Evolutionary conservation across 2,888 invertebrate species (phyloP), one percentile per base, ranked within the genome.

Genomic region (Blomia tropicalis): DNA sequence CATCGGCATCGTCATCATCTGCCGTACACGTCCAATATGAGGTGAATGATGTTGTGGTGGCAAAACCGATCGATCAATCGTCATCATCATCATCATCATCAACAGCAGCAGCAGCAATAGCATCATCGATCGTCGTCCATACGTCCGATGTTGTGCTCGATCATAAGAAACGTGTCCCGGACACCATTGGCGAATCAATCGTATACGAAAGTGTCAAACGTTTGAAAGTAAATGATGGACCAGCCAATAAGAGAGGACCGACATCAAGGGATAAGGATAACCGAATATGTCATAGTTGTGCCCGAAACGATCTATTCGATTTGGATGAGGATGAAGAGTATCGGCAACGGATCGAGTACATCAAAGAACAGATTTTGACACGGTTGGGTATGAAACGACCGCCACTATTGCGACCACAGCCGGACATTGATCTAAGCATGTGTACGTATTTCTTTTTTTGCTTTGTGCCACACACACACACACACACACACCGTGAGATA

Each of bases 311-410:
- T n/a, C n/a, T 27, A 19, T 25, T 27, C 17, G n/a, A n/a, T n/a
- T 14, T 56, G 31, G 31, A 56, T 31, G 3, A 4, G 2, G 44
- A 62, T 25, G 64, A 62, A 14, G 60, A 65, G 59, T 25, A 63
- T 17, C 32, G 14, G 19, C 56, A 59, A 23, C 54, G 65, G 14
- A 44, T 65, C n/a, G 65, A 65, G 54, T 63, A 43, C 27, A 65
- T 65, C 29, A 65, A 65, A 27, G 58, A 51, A 23, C 60, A 65
- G 53, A 65, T 65, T 29, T 58, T 65, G 5, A 53, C 41, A 19
- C 60, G 59, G 43, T 44, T 65, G 2, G 65, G 65, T 4, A 43
- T 65, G 36, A 58, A 58, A 36, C 27, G 58, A 47, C 44, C 63
- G 11, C 65, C 65, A 23, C 23, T 36, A 60, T 41, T 51, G 4